A percentile compares a stretch with the other conserved stretches of the same genome.
These are phyloP conservation scores for Equus przewalskii DNA, from an alignment of 2,113 vertebrate species.

Conservation along the genomic window DNA sequence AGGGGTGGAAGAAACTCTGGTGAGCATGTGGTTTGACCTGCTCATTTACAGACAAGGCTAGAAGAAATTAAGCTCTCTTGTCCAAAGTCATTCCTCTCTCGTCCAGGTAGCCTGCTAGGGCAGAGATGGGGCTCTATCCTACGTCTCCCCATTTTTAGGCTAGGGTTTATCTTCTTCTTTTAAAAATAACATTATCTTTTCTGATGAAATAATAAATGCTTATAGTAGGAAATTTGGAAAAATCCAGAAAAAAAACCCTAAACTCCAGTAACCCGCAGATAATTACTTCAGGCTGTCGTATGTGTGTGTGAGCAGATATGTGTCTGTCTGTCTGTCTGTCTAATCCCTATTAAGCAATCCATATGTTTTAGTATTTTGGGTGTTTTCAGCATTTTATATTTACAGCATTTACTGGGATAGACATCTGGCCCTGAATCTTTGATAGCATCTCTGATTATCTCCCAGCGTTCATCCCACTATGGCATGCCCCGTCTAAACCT, in stretches of 20 bases:
- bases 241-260: neutral
- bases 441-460: neutral
- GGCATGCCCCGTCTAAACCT: rapidly evolving
- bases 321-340: neutral
- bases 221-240: conserved; percentile 17
- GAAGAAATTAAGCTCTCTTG: neutral
- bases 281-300: neutral
- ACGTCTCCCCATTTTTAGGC: neutral
- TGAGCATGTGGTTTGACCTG: neutral
- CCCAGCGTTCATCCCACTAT: neutral
- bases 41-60: neutral
- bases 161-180: neutral
- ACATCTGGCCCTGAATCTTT: neutral
- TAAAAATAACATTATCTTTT: neutral
- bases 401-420: neutral
- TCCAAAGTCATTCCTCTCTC: neutral
- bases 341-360: neutral
- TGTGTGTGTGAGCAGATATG: neutral
- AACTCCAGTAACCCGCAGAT: neutral
- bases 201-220: neutral
- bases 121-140: neutral
- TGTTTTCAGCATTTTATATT: neutral
- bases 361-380: neutral
- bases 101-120: neutral
- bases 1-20: neutral